Evolutionary conservation across 2,113 vertebrate species (phyloP).

Genomic region (Aspiorhynchus laticeps): DNA sequence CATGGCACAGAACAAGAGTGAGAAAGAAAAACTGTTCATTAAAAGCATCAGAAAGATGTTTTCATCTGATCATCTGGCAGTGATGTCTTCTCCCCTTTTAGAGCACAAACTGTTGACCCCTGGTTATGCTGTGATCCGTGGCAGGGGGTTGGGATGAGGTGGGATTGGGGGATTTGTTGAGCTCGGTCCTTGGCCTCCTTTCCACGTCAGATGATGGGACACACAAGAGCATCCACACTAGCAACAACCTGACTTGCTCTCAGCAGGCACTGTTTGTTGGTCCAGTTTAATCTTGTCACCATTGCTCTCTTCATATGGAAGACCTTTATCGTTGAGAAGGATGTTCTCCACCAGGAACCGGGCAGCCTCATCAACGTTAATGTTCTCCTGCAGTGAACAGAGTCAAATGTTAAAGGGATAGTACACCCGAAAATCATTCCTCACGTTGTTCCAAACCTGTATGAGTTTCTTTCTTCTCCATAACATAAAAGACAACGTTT

Average conservation of each 20-base stretch:
- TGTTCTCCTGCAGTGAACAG: constrained; percentile 84
- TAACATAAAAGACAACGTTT: neutral
- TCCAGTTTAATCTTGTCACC: constrained; percentile 86
- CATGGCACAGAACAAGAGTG: neutral
- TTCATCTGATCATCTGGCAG: constrained; percentile 1
- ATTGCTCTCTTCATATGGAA: constrained; percentile 88
- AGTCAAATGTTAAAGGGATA: constrained; percentile 16
- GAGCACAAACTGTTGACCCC: constrained; percentile 11
- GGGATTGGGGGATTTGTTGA: neutral
- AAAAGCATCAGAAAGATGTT: constrained; percentile 8
- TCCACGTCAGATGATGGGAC: constrained; percentile 13
- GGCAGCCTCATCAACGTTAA: constrained; percentile 96
- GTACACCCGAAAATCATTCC: neutral
- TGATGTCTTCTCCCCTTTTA: constrained; percentile 1
- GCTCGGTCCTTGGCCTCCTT: constrained; percentile 14
- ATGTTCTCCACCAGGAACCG: constrained; percentile 95
- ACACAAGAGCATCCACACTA: constrained; percentile 68
- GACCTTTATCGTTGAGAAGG: constrained; percentile 85
- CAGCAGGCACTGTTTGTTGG: constrained; percentile 78
- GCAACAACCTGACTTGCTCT: constrained; percentile 92
- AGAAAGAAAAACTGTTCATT: neutral
- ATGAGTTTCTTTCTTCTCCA: neutral
- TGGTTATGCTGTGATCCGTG: neutral
- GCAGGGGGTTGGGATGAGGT: neutral
- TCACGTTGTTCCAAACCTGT: neutral